Percentiles rank a stretch among this genome's conserved stretches.
phyloP scores from a whole-genome alignment of 1,140 invertebrate species.

The Zaprionus taronus region DNA sequence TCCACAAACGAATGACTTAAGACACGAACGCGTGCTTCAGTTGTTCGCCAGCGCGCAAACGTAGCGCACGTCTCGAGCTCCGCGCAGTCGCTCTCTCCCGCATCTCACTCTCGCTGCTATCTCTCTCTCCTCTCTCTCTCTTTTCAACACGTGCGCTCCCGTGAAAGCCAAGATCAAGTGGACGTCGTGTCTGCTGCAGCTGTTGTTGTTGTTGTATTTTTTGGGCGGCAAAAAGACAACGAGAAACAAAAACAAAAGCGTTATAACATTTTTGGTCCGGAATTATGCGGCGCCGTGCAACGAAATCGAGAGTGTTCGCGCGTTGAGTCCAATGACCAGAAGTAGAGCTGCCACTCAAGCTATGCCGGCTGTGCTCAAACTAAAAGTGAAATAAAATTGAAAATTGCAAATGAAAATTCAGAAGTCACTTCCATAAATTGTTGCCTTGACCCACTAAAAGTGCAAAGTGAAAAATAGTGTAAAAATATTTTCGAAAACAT shows the following conservation, averaged over 20 bases:
- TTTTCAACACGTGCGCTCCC: conserved; percentile 23
- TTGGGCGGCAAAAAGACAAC: conserved; percentile 44
- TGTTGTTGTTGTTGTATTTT: conserved; percentile 8
- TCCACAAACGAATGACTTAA: conserved; percentile 66
- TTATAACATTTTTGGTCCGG: conserved; percentile 63
- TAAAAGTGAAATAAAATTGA: conserved; percentile 26
- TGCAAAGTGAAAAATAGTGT: neutral
- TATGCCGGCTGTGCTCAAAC: conserved; percentile 34
- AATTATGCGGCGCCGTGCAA: conserved; percentile 68
- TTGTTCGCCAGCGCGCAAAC: conserved; percentile 62
- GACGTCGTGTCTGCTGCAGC: neutral
- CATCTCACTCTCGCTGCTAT: neutral
- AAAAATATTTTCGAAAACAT: neutral
- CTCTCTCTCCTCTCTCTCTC: neutral
- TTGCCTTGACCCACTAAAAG: neutral
- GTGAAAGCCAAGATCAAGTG: conserved; percentile 52
- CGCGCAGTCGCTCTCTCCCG: neutral
- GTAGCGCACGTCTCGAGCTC: conserved; percentile 49
- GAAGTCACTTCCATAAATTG: neutral
- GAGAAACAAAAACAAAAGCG: conserved; percentile 39
- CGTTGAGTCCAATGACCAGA: conserved; percentile 75
- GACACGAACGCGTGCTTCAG: conserved; percentile 59
- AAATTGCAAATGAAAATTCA: neutral
- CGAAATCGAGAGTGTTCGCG: conserved; percentile 63
- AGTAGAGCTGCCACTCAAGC: neutral